Conservation (phyloP, 2,113 vertebrate species). For the Mandrillus leucophaeus region DNA sequence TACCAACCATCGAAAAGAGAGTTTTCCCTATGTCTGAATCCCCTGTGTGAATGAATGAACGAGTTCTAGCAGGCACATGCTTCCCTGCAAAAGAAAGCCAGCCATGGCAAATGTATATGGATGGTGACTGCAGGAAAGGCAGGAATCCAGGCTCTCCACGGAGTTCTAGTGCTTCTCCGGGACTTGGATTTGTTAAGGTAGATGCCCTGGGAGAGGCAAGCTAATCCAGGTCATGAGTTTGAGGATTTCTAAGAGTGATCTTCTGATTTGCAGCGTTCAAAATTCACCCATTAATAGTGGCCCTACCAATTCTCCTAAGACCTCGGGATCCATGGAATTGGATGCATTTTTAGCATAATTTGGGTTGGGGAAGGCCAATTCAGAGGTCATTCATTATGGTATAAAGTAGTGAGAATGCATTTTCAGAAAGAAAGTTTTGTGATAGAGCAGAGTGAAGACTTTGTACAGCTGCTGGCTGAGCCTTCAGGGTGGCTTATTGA, state of each 20-base stretch:
- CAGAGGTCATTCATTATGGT: background rate
- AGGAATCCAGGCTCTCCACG: background rate
- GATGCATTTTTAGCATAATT: too few relatives aligned
- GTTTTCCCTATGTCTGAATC: background rate
- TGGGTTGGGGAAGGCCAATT: too few relatives aligned
- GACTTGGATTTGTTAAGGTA: background rate
- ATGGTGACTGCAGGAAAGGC: too few relatives aligned
- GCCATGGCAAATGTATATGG: background rate
- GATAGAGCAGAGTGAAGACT: background rate
- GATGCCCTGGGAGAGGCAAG: background rate
- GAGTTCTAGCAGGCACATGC: too few relatives aligned
- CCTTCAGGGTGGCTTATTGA: too few relatives aligned
- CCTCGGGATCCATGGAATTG: background rate
- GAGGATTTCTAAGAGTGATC: background rate
- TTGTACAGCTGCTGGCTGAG: background rate
- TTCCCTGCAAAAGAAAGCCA: background rate
- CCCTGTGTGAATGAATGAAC: background rate
- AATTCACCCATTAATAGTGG: background rate
- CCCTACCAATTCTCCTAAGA: background rate
- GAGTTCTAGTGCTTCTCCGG: background rate
- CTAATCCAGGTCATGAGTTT: background rate
- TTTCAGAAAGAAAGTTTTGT: background rate
- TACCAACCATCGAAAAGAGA: background rate
- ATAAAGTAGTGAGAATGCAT: background rate
- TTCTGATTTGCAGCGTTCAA: background rate